Base-by-base conservation (phyloP, 2,113 vertebrate species). In the Istiophorus platypterus region DNA sequence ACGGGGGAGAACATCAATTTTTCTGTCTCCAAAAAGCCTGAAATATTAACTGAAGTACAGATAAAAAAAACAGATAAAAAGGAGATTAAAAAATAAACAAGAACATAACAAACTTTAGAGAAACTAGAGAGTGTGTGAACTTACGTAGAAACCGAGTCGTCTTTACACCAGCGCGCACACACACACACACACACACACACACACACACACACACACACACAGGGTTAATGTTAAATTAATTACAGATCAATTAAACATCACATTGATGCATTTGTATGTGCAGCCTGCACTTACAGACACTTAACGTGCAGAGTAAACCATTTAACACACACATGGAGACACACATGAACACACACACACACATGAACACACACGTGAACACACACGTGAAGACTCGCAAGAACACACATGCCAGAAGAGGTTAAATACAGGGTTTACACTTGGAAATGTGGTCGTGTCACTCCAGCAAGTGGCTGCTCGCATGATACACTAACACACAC, bases 241-340 rank as follows among this genome's bases (percentile, higher is more conserved):
- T 54, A 72, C 47, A 26, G 14, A 31, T 76, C 22, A 51, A n/a
- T 84, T 69, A 69, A 39, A 79, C 8, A 41, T 63, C 58, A 26
- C 41, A 26, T 31, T 66, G 75, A 64, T 56, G 62, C 72, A 29
- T 39, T 29, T 15, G 66, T 64, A 54, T n/a, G 54, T 41, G 26
- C 37, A 45, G 26, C n/a, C n/a, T n/a, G n/a, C n/a, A n/a, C n/a
- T n/a, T 49, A 63, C 37, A 80, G 17, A 37, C 77, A 59, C 52
- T 72, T 61, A 20, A 24, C 26, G 54, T 42, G 0, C 2, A 34
- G 31, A 34, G 31, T 65, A 57, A 65, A 59, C 22, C 52, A 45
- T 56, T 87, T 51, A 37, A 80, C 52, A 41, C 56, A 3, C 51
- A 7, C 26, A n/a, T n/a, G 3, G 0, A 31, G 12, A 29, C 24